These are phyloP conservation scores for Mus pahari DNA, from an alignment of 2,113 vertebrate species.

Conservation along the genomic window DNA sequence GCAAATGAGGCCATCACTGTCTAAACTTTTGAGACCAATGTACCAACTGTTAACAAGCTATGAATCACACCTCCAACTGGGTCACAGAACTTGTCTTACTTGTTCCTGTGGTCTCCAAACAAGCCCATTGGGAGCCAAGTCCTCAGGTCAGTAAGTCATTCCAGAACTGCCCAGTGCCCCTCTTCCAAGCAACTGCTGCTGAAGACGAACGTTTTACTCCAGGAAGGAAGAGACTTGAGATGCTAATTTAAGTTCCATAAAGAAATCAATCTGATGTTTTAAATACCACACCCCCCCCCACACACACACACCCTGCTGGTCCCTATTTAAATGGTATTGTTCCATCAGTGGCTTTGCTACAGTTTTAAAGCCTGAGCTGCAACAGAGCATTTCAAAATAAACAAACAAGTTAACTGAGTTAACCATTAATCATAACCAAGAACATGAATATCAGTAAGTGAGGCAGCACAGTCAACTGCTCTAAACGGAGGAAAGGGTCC, in stretches of 20 bases:
- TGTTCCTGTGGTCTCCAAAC: rapidly evolving
- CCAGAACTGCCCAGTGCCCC: neutral
- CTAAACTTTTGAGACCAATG: neutral
- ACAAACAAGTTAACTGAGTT: neutral
- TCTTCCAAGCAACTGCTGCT: neutral
- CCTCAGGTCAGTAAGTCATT: neutral
- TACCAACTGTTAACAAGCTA: no score
- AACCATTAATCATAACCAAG: neutral
- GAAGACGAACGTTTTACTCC: neutral
- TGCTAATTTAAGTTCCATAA: neutral
- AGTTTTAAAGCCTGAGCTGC: neutral
- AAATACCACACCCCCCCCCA: neutral
- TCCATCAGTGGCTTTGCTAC: neutral
- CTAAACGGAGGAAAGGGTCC: neutral
- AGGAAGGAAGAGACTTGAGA: neutral
- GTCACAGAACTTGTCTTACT: neutral
- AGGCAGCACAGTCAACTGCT: neutral
- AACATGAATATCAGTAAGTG: neutral
- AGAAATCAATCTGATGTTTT: neutral
- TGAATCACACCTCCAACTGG: neutral
- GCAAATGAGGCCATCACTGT: neutral
- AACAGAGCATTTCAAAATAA: neutral
- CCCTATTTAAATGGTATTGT: no score
- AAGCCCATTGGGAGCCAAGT: neutral
- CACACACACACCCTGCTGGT: no score